Conservation (phyloP, 1,140 invertebrate genomes). For the Choristoneura fumiferana region DNA sequence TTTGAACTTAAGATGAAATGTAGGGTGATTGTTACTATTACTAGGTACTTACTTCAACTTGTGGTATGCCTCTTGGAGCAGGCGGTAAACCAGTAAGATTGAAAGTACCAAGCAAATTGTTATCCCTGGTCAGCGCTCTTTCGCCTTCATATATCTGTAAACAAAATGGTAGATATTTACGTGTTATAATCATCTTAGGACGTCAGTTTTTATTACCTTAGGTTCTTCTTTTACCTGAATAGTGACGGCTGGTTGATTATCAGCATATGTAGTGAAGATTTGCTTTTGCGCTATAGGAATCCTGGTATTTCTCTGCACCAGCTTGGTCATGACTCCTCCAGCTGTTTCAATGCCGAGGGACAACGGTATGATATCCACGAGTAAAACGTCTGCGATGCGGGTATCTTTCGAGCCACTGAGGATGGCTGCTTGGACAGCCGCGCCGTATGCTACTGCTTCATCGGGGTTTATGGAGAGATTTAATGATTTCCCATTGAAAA, state of each 20-base stretch:
- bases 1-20: too few relatives aligned
- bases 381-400: conserved; percentile 86
- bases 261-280: conserved; percentile 82
- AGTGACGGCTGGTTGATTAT: conserved; percentile 87
- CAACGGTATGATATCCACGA: conserved; percentile 86
- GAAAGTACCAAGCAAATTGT: conserved; percentile 90
- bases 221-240: conserved; percentile 80
- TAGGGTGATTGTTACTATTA: conserved; percentile 19
- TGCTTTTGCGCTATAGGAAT: conserved; percentile 86
- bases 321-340: conserved; percentile 83
- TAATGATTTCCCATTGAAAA: conserved; percentile 82
- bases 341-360: conserved; percentile 86
- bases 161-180: too few relatives aligned
- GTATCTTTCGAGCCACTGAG: conserved; percentile 84
- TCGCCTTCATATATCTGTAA: conserved; percentile 89
- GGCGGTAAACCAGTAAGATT: conserved; percentile 87
- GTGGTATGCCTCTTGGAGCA: conserved; percentile 80
- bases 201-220: too few relatives aligned
- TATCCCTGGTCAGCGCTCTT: conserved; percentile 88
- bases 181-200: too few relatives aligned
- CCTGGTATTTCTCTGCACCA: conserved; percentile 83
- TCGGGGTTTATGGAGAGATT: conserved; percentile 90
- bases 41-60: conserved; percentile 81
- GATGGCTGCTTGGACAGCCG: conserved; percentile 88
- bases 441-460: conserved; percentile 86